Conservation (phyloP, 1,140 invertebrate genomes). For the Formica selysi region DNA sequence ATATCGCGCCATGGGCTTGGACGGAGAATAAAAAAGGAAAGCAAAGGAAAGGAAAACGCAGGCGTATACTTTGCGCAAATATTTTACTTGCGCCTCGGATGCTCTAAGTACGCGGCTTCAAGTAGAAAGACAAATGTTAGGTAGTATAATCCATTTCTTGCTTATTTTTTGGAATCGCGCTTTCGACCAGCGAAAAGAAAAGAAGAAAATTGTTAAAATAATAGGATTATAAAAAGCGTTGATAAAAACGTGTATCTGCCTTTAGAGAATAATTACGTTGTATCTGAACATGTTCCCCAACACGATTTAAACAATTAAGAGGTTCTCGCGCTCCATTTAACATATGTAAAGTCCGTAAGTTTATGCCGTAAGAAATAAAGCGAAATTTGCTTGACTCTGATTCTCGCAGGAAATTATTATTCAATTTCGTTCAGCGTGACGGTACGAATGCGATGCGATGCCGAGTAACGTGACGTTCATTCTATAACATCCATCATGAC, state of each 20-base stretch:
- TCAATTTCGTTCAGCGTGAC: slow-evolving; percentile 50
- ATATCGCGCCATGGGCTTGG: slow-evolving; percentile 26
- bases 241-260: not conserved
- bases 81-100: slow-evolving; percentile 78
- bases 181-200: not conserved
- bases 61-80: slow-evolving; percentile 75
- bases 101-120: slow-evolving; percentile 72
- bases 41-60: slow-evolving; percentile 39
- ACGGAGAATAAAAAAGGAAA: slow-evolving; percentile 15
- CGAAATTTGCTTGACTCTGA: slow-evolving; percentile 37
- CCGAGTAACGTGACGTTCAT: slow-evolving; percentile 38
- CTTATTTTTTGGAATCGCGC: slow-evolving; percentile 58
- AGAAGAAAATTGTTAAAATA: slow-evolving; percentile 58
- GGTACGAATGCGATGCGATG: slow-evolving; percentile 16
- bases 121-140: slow-evolving; percentile 74
- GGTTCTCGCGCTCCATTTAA: not conserved
- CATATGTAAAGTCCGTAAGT: slow-evolving; percentile 45
- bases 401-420: slow-evolving; percentile 61
- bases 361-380: slow-evolving; percentile 37
- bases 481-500: slow-evolving; percentile 48
- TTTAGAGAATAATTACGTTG: not conserved
- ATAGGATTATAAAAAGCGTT: slow-evolving; percentile 7
- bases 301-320: not conserved
- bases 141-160: slow-evolving; percentile 68
- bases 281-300: not conserved